Evolutionary conservation across 2,797 vertebrate species (phyloP), one percentile per base, ranked within the genome.

Genomic region (Lithobates pipiens): DNA sequence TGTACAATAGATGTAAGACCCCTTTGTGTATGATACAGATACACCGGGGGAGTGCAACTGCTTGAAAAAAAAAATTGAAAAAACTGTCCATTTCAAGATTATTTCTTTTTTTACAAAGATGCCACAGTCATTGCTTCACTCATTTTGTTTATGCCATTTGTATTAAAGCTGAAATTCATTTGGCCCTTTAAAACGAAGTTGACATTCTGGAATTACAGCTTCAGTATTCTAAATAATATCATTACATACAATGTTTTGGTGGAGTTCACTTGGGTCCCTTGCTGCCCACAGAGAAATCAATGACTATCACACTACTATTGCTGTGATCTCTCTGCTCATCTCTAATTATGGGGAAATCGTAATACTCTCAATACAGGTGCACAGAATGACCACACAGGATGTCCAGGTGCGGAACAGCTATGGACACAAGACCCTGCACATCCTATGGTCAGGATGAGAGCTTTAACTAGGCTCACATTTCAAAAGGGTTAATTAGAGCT

Each of bases 401-500:
- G 70, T 39, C 81, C 86, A 87, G 86, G 86, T 83, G 86, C 81
- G 44, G 57, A 39, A 18, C 39, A 21, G 36, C 1, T 65, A 6
- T n/a, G 42, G 75, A 74, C 81, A 83, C 36, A 50, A 65, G 67
- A 77, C 76, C n/a, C 79, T 63, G 54, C 50, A 79, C 80, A 73
- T 46, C 70, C 63, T 74, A 61, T 27, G 25, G 27, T 63, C 46
- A 39, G 23, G 36, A 68, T 69, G 13, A 65, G 39, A 63, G 25
- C 11, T 69, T 36, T 36, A 65, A 29, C 29, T 50, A 32, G 29
- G 85, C 83, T 86, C 85, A 74, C 34, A 79, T 87, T 87, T 87
- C 86, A 87, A 87, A 67, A 84, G 76, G 81, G 76, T 87, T 87
- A 83, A 87, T 87, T 87, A 87, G 10, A 61, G 76, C 57, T 32